Evolutionary conservation across 2,113 vertebrate species (phyloP), one percentile per base, ranked within the genome.

Genomic region (Anas platyrhynchos): DNA sequence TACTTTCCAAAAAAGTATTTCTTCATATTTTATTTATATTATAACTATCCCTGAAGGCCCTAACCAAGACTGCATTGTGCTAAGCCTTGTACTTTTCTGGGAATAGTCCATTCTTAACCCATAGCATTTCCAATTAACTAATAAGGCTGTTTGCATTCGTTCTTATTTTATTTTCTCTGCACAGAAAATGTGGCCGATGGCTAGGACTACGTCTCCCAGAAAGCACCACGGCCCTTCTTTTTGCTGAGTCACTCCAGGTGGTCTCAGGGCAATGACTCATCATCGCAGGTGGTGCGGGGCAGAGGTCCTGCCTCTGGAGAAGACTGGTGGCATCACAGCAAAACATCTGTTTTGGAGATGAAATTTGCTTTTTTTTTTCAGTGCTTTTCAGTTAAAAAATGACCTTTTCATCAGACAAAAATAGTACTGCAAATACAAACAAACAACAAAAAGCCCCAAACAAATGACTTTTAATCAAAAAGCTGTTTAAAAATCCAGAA

Each of bases 251-350:
- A 81, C 76, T 54, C n/a, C 48, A 75, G 62, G 65, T 36, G 61
- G 31, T 73, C 26, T 54, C 62, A 10, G 12, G 59, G 80, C 80
- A 31, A 2, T 63, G 93, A 55, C 65, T 88, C 63, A 34, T 32
- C 71, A 50, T 13, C 6, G 3, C 59, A 48, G 43, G 15, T 43
- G 41, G 3, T 17, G 7, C 0, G 0, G 34, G 52, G 32, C 67
- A 36, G 25, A 32, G 22, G 23, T 44, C 34, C 79, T 46, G 34
- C 66, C 61, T 61, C 52, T 29, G 41, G 71, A 79, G 75, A 48
- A 74, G 36, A 63, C 13, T 4, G 16, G 72, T 29, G 67, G 29
- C 32, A 73, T 56, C 59, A 3, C 18, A 14, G 56, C 1, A 4
- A 58, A 50, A 18, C 43, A 62, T 9, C 46, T 79, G 48, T 83